Percentiles rank a stretch among this genome's conserved stretches.
These are phyloP conservation scores for Grallaria varia DNA, from an alignment of 2,113 vertebrate genomes.

Conservation along the genomic window DNA sequence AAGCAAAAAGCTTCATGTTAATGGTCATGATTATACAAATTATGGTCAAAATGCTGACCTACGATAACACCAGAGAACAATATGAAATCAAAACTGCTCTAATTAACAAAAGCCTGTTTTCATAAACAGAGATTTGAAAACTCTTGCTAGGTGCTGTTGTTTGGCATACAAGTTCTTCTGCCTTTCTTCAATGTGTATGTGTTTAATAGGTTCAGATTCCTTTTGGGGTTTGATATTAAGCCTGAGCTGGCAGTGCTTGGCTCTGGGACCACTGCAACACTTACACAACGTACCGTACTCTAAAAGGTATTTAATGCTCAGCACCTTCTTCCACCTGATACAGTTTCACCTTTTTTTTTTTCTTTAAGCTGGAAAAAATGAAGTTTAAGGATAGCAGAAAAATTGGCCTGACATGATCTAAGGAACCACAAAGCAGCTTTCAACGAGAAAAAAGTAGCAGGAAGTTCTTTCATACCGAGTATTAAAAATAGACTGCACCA, in stretches of 20 bases:
- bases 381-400: conserved; percentile 8
- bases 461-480: conserved; percentile 53
- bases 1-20: not conserved
- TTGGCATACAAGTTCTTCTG: not conserved
- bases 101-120: not conserved
- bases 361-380: not conserved
- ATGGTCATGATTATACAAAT: not conserved
- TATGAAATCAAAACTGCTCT: not conserved
- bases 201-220: not conserved
- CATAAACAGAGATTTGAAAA: not conserved
- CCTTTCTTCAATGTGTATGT: not conserved
- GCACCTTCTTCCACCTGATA: not conserved
- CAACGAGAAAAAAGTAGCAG: conserved; percentile 62
- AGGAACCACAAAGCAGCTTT: conserved; percentile 24
- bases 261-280: not conserved
- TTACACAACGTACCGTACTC: not conserved
- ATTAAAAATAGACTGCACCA: conserved; percentile 63
- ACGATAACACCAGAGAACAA: not conserved
- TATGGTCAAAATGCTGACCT: not conserved
- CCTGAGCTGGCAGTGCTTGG: not conserved
- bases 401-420: not conserved
- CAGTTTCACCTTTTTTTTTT: not conserved
- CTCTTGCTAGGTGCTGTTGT: not conserved
- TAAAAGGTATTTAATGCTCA: not conserved
- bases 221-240: not conserved